Conservation (phyloP, 2,797 vertebrate genomes). For the Chromis chromis region DNA sequence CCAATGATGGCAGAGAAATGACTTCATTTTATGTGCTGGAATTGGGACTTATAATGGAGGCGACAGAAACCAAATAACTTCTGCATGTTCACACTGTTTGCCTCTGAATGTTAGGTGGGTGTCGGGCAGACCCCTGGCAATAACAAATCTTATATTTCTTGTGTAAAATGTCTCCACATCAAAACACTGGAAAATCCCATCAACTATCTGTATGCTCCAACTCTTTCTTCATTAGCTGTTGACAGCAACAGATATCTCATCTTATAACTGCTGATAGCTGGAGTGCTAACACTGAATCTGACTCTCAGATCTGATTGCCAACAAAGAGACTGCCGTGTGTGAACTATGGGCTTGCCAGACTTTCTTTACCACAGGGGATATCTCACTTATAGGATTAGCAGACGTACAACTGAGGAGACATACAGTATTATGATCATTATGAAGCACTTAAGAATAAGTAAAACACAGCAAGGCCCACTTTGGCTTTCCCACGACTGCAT, state of each 20-base stretch:
- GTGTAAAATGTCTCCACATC: slow-evolving; percentile 27
- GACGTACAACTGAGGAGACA: slow-evolving; percentile 46
- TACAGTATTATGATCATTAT: slow-evolving; percentile 44
- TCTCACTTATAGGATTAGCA: slow-evolving; percentile 63
- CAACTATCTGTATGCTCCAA: slow-evolving; percentile 15
- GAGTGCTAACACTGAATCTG: slow-evolving; percentile 27
- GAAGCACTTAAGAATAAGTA: slow-evolving; percentile 61
- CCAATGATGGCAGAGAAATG: slow-evolving; percentile 58
- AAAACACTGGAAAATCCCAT: slow-evolving; percentile 21
- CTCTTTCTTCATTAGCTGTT: slow-evolving; percentile 29
- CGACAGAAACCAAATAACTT: slow-evolving; percentile 66
- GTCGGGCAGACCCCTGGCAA: slow-evolving; percentile 25
- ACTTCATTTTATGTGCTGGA: slow-evolving; percentile 66
- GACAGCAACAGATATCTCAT: slow-evolving; percentile 29
- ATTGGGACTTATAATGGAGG: slow-evolving; percentile 62
- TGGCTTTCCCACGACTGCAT: slow-evolving; percentile 39
- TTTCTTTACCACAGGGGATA: slow-evolving; percentile 43
- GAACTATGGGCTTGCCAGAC: slow-evolving; percentile 51
- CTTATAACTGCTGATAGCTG: slow-evolving; percentile 9
- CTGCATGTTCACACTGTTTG: slow-evolving; percentile 35
- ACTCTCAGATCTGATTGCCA: too few species aligned
- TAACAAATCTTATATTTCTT: slow-evolving; percentile 29
- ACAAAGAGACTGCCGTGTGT: too few species aligned
- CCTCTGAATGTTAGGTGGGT: slow-evolving; percentile 40
- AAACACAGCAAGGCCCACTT: slow-evolving; percentile 47